phyloP scores from a whole-genome alignment of 2,888 invertebrate genomes.

The Rotaria magnacalcarata region DNA sequence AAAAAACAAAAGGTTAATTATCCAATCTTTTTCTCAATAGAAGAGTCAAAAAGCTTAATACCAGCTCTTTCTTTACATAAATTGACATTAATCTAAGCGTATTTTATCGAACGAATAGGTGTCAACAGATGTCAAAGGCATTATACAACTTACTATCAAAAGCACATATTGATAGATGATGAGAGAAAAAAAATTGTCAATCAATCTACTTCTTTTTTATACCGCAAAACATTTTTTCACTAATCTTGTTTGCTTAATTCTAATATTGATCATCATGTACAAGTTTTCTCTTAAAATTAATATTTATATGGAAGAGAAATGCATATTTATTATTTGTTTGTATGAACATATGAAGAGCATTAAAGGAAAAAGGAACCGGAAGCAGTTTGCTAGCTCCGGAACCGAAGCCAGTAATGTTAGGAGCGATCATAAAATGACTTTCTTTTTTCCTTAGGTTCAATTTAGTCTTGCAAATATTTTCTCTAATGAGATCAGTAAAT shows the following conservation, averaged over 20 bases:
- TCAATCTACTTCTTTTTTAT: too few species aligned
- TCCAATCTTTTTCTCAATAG: background rate
- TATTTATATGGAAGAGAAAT: background rate
- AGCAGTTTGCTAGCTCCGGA: slow-evolving; percentile 13
- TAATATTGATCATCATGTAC: background rate
- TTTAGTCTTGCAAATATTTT: background rate
- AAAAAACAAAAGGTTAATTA: background rate
- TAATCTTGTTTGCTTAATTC: background rate
- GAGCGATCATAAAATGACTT: background rate
- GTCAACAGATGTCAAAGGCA: too few species aligned
- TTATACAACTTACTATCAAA: too few species aligned
- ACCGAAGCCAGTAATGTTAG: background rate
- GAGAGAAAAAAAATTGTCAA: too few species aligned
- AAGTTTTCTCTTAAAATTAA: background rate
- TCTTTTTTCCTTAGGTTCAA: background rate
- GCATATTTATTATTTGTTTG: background rate
- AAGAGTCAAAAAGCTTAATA: background rate
- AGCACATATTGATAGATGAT: too few species aligned
- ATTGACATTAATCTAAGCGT: background rate
- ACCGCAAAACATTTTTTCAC: too few species aligned
- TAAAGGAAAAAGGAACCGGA: slow-evolving; percentile 10
- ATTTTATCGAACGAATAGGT: too few species aligned
- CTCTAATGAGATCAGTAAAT: too few species aligned
- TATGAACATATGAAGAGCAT: background rate
- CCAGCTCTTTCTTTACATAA: background rate